phyloP scores from a whole-genome alignment of 2,113 vertebrate genomes.

The Clarias batrachus region DNA sequence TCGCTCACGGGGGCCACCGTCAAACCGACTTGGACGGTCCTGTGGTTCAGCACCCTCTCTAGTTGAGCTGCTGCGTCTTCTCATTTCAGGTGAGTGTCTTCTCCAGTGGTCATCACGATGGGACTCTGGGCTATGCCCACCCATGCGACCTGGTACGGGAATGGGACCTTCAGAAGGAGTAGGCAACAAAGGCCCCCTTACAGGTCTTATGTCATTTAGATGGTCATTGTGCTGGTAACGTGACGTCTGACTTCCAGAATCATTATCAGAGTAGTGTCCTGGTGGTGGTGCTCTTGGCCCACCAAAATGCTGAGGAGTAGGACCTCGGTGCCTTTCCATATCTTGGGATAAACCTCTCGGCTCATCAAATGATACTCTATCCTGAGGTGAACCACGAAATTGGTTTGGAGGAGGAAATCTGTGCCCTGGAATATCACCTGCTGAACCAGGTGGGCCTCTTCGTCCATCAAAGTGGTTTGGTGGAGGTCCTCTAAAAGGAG shows the following conservation, averaged over 20 bases:
- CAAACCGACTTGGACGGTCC: conserved; percentile 81
- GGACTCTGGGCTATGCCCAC: conserved; percentile 77
- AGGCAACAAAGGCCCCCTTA: conserved; percentile 80
- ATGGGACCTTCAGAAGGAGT: conserved; percentile 75
- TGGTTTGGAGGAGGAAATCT: conserved; percentile 69
- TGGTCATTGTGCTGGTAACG: conserved; percentile 81
- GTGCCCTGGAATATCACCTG: conserved; percentile 63
- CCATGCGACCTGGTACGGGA: conserved; percentile 60
- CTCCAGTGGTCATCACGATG: conserved; percentile 79
- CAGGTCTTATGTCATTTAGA: conserved; percentile 75
- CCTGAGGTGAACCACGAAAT: conserved; percentile 78
- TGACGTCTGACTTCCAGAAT: conserved; percentile 55
- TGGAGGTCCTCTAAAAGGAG: conserved; percentile 65
- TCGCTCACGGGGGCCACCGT: conserved; percentile 78
- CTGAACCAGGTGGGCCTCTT: conserved; percentile 61
- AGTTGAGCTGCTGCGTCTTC: conserved; percentile 75
- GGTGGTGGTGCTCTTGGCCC: conserved; percentile 72
- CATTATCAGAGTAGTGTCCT: conserved; percentile 65
- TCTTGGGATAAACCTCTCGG: conserved; percentile 75
- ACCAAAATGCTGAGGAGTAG: conserved; percentile 75
- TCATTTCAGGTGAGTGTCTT: conserved; percentile 74
- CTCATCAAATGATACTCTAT: conserved; percentile 85
- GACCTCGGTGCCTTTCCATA: conserved; percentile 77
- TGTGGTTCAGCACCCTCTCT: conserved; percentile 68
- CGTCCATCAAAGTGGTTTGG: conserved; percentile 75